Evolutionary conservation across 1,140 invertebrate genomes (phyloP), one percentile per base, ranked within the genome.

Genomic region (Drosophila santomea): DNA sequence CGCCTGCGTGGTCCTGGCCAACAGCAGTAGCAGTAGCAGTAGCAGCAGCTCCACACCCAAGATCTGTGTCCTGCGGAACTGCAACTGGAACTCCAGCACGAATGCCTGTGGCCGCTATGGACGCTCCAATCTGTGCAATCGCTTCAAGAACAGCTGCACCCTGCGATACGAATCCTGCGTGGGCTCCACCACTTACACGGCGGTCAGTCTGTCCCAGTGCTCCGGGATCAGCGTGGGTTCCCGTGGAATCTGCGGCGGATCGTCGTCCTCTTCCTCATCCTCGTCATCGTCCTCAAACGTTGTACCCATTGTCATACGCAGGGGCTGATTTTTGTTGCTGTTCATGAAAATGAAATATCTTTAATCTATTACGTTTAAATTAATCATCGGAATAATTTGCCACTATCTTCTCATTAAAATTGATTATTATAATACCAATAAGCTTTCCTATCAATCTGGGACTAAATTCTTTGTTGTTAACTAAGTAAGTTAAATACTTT

Each of bases 101-200:
- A 88, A 79, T 50, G 66, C 52, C 25, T 86, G 82, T 10, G 82
- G 38, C 7, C 62, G 59, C 11, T 73, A 38, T n/a, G 82, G 83
- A 2, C 3, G 48, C 20, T 86, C 82, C 3, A 88, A 79, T 88
- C 83, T 88, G 5, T 86, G 82, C 71, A 74, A 54, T 10, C 82
- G 79, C 14, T 86, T 86, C 59, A 48, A 5, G 28, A 86, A 86
- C 60, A 79, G 28, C 17, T 86, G 82, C 56, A 8, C 52, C 15
- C n/a, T 76, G 12, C 79, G 66, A 15, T 88, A 83, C 15, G 56
- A 66, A 11, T 25, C 41, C 8, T 86, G 82, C 11, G 20, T 69
- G 0, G 43, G 25, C 3, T 57, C 56, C 11, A 25, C 51, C 10
- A n/a, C 38, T 4, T 86, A 86, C 48, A 88, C 79, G 1, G 0